Conservation (phyloP, 2,113 vertebrate species). For the Hypanus sabinus region DNA sequence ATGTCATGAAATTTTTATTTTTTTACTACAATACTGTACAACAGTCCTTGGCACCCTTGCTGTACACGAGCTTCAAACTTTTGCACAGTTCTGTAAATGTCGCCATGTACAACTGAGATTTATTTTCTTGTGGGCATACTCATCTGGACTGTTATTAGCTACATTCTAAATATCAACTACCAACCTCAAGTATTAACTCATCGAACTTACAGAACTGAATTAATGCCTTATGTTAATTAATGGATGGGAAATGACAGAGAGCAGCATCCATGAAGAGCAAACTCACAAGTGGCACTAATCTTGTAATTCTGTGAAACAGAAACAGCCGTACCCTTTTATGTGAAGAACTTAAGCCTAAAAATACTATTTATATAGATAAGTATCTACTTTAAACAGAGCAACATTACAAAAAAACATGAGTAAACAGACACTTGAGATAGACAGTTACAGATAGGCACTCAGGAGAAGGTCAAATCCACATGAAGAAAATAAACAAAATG, state of each 20-base stretch:
- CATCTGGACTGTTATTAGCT: neutral
- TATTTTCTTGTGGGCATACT: too few species aligned
- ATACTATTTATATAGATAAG: neutral
- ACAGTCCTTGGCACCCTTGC: too few species aligned
- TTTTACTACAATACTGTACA: too few species aligned
- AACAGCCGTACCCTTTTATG: neutral
- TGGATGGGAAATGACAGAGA: neutral
- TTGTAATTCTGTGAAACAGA: neutral
- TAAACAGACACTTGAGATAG: neutral
- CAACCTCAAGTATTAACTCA: neutral
- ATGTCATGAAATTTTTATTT: too few species aligned
- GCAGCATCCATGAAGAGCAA: neutral
- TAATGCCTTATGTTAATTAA: neutral
- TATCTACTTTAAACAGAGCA: neutral
- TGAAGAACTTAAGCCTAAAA: neutral
- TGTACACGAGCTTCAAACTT: too few species aligned
- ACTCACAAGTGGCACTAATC: neutral
- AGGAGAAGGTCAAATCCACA: neutral
- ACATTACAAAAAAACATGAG: too few species aligned
- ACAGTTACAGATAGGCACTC: neutral
- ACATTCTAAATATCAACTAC: neutral
- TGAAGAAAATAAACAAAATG: neutral
- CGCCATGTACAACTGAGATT: too few species aligned
- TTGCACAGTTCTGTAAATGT: too few species aligned
- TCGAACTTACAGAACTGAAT: neutral